These are phyloP conservation scores for Styela clava DNA, from an alignment of 23 tunicate genomes.

Conservation along the genomic window DNA sequence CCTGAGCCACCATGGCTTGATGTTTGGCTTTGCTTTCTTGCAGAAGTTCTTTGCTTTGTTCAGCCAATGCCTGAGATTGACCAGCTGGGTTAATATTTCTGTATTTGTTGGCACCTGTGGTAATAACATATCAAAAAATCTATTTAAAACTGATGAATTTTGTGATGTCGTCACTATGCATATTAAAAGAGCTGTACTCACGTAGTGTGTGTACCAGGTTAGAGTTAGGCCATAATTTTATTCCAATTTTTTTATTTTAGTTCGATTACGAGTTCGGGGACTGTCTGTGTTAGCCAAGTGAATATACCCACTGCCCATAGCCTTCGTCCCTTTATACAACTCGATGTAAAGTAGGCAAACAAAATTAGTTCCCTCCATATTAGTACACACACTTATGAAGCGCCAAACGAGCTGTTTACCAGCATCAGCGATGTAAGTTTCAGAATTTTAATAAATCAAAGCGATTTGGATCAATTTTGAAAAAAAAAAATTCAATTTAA, in stretches of 20 bases:
- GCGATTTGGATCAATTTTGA: no score
- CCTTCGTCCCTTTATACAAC: no score
- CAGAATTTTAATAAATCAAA: no score
- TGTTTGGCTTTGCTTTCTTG: conserved; percentile 90
- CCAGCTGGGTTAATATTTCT: background rate
- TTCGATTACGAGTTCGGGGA: background rate
- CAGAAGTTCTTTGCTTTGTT: conserved; percentile 57
- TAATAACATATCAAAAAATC: background rate
- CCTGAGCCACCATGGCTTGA: conserved; percentile 86
- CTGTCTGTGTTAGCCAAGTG: no score
- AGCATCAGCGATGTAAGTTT: no score
- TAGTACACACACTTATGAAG: no score
- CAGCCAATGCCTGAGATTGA: conserved; percentile 44
- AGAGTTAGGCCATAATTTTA: background rate
- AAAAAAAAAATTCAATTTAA: no score
- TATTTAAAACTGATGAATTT: background rate
- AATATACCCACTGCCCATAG: no score
- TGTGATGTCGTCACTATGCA: no score
- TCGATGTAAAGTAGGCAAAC: no score
- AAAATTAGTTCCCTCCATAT: no score
- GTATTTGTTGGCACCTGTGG: conserved; percentile 4
- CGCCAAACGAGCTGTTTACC: no score
- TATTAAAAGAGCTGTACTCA: background rate
- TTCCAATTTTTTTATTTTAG: background rate
- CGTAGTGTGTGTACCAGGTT: background rate